Evolutionary conservation across 2,797 vertebrate genomes (phyloP).

Genomic region (Karalla daura): DNA sequence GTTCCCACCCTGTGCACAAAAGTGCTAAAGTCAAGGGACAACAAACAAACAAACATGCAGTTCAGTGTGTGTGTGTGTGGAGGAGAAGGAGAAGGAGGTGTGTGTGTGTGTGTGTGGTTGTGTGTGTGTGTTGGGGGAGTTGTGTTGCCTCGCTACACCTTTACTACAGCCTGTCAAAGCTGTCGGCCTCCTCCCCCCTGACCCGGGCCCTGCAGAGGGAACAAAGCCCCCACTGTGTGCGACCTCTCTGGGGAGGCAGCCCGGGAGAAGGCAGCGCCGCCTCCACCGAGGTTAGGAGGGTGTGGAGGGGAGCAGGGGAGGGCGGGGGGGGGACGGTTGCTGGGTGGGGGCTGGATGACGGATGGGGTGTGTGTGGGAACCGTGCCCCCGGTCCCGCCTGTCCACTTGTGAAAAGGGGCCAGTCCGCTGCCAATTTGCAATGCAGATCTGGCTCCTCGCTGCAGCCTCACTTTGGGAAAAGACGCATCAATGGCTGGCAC

Average conservation of each 20-base stretch:
- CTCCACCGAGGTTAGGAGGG: constrained; percentile 42
- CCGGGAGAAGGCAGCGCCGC: constrained; percentile 47
- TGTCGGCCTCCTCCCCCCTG: constrained; percentile 55
- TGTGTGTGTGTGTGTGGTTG: too few relatives aligned
- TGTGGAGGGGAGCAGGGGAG: constrained; percentile 19
- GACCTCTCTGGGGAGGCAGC: constrained; percentile 52
- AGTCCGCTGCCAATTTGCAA: constrained; percentile 75
- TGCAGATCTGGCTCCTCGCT: constrained; percentile 64
- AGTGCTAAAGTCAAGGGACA: constrained; percentile 17
- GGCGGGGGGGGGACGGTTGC: constrained; percentile 7
- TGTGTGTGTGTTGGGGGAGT: too few relatives aligned
- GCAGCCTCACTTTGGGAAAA: constrained; percentile 63
- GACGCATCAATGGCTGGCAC: constrained; percentile 68
- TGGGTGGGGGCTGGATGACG: too few relatives aligned
- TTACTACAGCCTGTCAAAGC: constrained; percentile 62
- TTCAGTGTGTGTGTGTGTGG: background rate
- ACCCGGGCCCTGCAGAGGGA: constrained; percentile 51
- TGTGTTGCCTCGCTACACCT: constrained; percentile 57
- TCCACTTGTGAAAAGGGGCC: constrained; percentile 75
- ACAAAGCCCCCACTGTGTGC: constrained; percentile 75
- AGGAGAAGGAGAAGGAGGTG: too few relatives aligned
- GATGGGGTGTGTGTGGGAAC: constrained; percentile 81
- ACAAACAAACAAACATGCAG: constrained; percentile 63
- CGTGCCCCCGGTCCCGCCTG: constrained; percentile 62
- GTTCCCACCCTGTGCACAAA: constrained; percentile 5